These are phyloP conservation scores for Amia ocellicauda DNA, from an alignment of 2,113 vertebrate genomes.

Conservation along the genomic window DNA sequence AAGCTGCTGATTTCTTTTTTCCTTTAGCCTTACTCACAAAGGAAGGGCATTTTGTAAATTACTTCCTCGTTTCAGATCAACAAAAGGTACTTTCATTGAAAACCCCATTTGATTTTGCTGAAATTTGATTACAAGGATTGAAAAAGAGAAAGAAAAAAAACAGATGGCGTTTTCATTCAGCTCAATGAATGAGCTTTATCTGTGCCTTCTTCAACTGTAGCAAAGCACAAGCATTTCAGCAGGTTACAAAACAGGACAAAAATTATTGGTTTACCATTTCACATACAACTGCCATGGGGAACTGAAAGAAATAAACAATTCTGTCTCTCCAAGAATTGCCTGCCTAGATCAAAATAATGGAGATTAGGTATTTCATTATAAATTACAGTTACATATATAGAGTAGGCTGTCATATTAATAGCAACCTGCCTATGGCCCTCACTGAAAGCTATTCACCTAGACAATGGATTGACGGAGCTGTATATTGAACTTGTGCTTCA, in stretches of 20 bases:
- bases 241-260: constrained; percentile 95
- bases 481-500: constrained; percentile 86
- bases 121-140: constrained; percentile 99
- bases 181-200: constrained; percentile 97
- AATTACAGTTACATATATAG: constrained; percentile 93
- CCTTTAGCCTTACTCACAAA: constrained; percentile 99
- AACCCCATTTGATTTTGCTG: constrained; percentile 99
- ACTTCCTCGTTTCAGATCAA: constrained; percentile 99
- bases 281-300: constrained; percentile 92
- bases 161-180: constrained; percentile 99
- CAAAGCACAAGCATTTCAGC: constrained; percentile 97
- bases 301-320: constrained; percentile 86
- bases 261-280: constrained; percentile 99
- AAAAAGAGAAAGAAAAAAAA: constrained; percentile 89
- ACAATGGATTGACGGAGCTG: constrained; percentile 80
- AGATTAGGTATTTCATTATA: constrained; percentile 94
- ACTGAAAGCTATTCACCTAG: constrained; percentile 85
- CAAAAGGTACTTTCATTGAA: constrained; percentile 99
- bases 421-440: constrained; percentile 82
- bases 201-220: constrained; percentile 98
- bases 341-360: constrained; percentile 96
- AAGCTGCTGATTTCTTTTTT: constrained; percentile 99
- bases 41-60: constrained; percentile 99
- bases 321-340: constrained; percentile 66
- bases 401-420: constrained; percentile 93